Evolutionary conservation across 1,140 invertebrate species (phyloP).

Genomic region (Galendromus occidentalis): DNA sequence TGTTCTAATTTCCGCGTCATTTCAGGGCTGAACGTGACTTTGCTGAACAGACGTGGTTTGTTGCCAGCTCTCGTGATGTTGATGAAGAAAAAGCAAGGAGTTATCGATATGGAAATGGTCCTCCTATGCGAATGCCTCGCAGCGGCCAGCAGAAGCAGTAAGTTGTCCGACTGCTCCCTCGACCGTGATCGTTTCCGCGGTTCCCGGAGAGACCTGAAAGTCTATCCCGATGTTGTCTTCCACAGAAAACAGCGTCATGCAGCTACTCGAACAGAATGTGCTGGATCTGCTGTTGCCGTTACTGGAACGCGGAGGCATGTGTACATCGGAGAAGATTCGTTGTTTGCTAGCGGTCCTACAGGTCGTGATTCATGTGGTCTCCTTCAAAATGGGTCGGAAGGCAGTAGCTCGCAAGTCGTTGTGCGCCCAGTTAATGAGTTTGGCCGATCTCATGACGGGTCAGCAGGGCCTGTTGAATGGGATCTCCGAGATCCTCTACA

Average conservation of each 20-base stretch:
- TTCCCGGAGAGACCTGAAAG: too few species aligned
- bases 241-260: slow-evolving; percentile 8
- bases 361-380: not conserved
- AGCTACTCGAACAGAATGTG: slow-evolving; percentile 5
- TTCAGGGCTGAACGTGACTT: slow-evolving; percentile 7
- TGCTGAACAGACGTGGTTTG: not conserved
- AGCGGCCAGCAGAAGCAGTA: not conserved
- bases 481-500: slow-evolving; percentile 10
- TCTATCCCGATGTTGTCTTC: not conserved
- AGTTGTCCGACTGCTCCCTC: not conserved
- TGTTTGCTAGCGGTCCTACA: slow-evolving; percentile 3
- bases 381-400: slow-evolving; percentile 10
- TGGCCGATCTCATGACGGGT: slow-evolving; percentile 7
- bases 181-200: not conserved
- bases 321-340: not conserved
- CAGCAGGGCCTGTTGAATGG: slow-evolving; percentile 11
- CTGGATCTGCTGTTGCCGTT: not conserved
- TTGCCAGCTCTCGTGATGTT: not conserved
- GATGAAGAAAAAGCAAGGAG: not conserved
- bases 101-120: slow-evolving; percentile 7
- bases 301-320: not conserved
- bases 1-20: not conserved
- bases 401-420: slow-evolving; percentile 5
- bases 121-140: slow-evolving; percentile 7
- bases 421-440: not conserved